Evolutionary conservation across 2,888 invertebrate genomes (phyloP).

Genomic region (Papilio elwesi): DNA sequence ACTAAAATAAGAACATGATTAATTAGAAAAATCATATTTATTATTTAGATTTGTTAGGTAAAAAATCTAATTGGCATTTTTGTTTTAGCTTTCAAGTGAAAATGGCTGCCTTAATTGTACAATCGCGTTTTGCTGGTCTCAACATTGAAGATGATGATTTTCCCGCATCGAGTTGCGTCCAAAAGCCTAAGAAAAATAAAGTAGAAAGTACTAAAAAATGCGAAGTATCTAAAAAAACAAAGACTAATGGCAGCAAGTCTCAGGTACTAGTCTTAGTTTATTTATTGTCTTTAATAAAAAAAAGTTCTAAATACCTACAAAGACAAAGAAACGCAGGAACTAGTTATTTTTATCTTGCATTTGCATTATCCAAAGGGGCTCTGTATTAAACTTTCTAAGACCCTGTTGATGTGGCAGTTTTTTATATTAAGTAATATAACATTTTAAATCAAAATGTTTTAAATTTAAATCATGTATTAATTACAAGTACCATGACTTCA

Average conservation of each 20-base stretch:
- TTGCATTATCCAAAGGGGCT: neutral
- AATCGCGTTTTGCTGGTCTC: conserved; percentile 89
- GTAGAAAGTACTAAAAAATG: conserved; percentile 60
- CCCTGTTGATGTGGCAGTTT: neutral
- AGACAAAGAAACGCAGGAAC: neutral
- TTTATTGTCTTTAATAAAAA: neutral
- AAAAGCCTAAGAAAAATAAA: conserved; percentile 75
- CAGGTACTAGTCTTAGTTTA: conserved; percentile 53
- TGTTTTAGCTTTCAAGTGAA: conserved; percentile 43
- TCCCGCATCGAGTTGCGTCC: conserved; percentile 58
- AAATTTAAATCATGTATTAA: neutral
- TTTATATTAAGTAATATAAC: neutral
- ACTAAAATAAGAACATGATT: neutral
- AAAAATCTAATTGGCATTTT: conserved; percentile 11
- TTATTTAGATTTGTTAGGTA: conserved; percentile 30
- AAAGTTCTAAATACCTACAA: conserved; percentile 8
- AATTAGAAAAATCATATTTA: conserved; percentile 7
- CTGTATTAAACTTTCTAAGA: neutral
- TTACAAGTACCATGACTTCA: neutral
- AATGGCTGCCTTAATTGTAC: conserved; percentile 87
- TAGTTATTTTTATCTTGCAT: neutral
- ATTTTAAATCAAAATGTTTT: neutral
- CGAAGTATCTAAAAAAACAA: conserved; percentile 68
- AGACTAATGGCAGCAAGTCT: conserved; percentile 55
- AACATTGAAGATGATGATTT: conserved; percentile 89